Percentiles rank a stretch among this genome's conserved stretches.
Conservation (phyloP, 2,113 vertebrate genomes). For the Macroglossus sobrinus region DNA sequence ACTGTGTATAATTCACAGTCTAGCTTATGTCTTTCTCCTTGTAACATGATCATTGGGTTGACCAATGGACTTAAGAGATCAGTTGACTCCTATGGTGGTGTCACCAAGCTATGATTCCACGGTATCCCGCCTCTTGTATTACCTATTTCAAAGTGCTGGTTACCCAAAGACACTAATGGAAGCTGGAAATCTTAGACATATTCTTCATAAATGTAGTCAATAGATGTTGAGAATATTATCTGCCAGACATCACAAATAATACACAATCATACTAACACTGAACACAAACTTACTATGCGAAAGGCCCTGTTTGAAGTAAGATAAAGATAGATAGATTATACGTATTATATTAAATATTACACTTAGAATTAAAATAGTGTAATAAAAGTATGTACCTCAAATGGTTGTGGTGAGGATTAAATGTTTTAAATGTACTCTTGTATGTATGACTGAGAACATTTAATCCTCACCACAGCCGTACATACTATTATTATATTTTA, state of each 20-base stretch:
- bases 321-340: background rate
- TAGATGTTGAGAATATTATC: background rate
- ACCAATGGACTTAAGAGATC: background rate
- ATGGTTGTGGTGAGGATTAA: background rate
- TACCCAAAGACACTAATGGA: background rate
- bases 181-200: background rate
- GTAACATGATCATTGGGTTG: background rate
- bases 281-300: background rate
- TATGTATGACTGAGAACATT: background rate
- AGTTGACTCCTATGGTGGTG: background rate
- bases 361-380: background rate
- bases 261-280: background rate
- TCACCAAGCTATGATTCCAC: background rate
- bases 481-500: background rate
- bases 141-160: background rate
- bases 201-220: background rate
- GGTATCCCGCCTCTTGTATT: background rate
- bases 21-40: background rate
- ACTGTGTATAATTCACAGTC: background rate
- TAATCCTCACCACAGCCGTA: background rate
- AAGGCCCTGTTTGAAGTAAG: background rate
- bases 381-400: background rate
- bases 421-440: background rate
- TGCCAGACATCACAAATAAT: background rate
- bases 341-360: background rate